A percentile compares a stretch with the other conserved stretches of the same genome.
Conservation (phyloP, 2,888 invertebrate species). For the Scaptomyza reducta region DNA sequence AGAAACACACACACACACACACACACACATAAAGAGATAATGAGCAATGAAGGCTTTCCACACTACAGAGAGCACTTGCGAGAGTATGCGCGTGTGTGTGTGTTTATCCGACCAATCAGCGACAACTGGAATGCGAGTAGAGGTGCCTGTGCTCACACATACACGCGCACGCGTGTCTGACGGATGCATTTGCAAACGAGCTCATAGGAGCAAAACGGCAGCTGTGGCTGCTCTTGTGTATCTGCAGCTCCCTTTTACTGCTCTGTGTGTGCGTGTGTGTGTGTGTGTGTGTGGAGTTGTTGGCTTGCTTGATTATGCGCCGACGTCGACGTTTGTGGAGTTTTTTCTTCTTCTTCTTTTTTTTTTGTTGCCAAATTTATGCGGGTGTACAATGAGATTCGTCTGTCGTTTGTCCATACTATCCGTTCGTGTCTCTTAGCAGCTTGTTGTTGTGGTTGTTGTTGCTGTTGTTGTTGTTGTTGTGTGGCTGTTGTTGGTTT, state of each 20-base stretch:
- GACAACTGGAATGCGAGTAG: slow-evolving; percentile 57
- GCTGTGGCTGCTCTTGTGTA: slow-evolving; percentile 35
- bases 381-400: slow-evolving; percentile 66
- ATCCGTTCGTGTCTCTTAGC: slow-evolving; percentile 27
- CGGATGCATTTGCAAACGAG: slow-evolving; percentile 49
- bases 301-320: slow-evolving; percentile 49
- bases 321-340: slow-evolving; percentile 65
- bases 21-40: slow-evolving; percentile 22
- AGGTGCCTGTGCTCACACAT: slow-evolving; percentile 27
- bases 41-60: slow-evolving; percentile 41
- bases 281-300: slow-evolving; percentile 41
- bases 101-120: slow-evolving; percentile 76
- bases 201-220: slow-evolving; percentile 10
- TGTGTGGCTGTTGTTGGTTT: slow-evolving; percentile 55
- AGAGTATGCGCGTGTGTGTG: slow-evolving; percentile 20
- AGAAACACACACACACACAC: slow-evolving; percentile 13
- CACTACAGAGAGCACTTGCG: slow-evolving; percentile 26
- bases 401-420: slow-evolving; percentile 23
- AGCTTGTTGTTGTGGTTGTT: slow-evolving; percentile 33
- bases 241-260: slow-evolving; percentile 27
- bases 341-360: slow-evolving; percentile 35
- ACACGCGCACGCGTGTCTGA: slow-evolving; percentile 35
- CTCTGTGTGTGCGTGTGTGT: slow-evolving; percentile 15
- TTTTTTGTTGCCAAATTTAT: slow-evolving; percentile 66
- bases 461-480: slow-evolving; percentile 56